Evolutionary conservation across 1,140 invertebrate species (phyloP).

Genomic region (Formica selysi): DNA sequence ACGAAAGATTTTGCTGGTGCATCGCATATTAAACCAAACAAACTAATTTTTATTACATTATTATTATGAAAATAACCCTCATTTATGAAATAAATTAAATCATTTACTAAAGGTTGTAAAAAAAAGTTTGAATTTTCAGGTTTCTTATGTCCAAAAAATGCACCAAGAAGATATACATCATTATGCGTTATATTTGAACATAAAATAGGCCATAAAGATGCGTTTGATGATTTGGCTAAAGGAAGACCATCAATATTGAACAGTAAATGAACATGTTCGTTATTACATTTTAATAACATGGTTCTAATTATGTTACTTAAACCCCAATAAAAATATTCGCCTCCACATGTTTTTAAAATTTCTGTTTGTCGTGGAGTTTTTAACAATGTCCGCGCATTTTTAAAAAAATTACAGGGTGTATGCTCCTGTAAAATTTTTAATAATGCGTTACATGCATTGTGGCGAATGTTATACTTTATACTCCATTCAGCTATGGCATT

Average conservation of each 20-base stretch:
- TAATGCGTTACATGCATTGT: slow-evolving; percentile 10
- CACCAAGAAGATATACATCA: neutral
- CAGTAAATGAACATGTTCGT: neutral
- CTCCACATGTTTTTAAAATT: slow-evolving; percentile 8
- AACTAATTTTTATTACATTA: neutral
- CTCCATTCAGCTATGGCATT: slow-evolving; percentile 7
- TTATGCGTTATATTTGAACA: neutral
- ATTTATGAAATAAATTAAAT: neutral
- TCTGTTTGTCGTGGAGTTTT: slow-evolving; percentile 9
- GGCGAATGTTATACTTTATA: neutral
- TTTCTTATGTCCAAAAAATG: slow-evolving; percentile 4
- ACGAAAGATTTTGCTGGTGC: slow-evolving; percentile 4
- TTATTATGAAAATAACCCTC: neutral
- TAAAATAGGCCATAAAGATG: slow-evolving; percentile 26
- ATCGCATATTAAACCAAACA: slow-evolving; percentile 8
- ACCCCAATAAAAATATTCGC: slow-evolving; percentile 19
- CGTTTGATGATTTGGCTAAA: slow-evolving; percentile 9
- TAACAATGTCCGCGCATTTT: neutral
- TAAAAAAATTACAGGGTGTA: neutral
- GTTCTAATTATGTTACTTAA: neutral
- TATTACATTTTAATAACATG: slow-evolving; percentile 10
- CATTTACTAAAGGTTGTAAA: neutral
- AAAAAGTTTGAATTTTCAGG: neutral
- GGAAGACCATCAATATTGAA: slow-evolving; percentile 18
- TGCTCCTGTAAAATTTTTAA: neutral